Base-by-base conservation (phyloP, 1,140 invertebrate genomes). In the Melanaphis sacchari region DNA sequence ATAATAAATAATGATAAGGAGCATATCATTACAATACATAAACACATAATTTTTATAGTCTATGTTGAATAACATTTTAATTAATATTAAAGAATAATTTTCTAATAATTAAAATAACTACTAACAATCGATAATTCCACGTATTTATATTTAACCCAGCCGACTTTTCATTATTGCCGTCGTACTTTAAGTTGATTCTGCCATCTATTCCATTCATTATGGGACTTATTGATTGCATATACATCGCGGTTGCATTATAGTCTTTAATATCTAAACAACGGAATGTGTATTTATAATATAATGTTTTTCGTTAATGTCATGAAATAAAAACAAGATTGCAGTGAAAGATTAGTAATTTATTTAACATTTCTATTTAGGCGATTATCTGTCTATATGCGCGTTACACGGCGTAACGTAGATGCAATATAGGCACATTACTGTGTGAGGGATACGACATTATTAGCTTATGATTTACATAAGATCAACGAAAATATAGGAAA, bases 201-300 rank as follows among this genome's bases (percentile, higher is more conserved):
- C 36, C 18, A 41, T 93, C 81, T 26, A 85, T 84, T 84, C 91
- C 81, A 40, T 7, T 54, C 15, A 4, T 93, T 52, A 93, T 52
- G 21, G 91, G 91, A 85, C 91, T 93, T 26, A 84, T 93, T 1
- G 46, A 38, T 18, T 38, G 18, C 91, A 93, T 84, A 22, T 93
- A 93, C 0, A 40, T 36, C 2, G 91, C 46, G 8, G 76, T 84
- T 31, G 49, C 91, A 31, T 93, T 93, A 36, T 85, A 52, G n/a
- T 93, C 91, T 26, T 49, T 36, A 31, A 93, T n/a, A 38, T 31
- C 81, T 93, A 49, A 31, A 85, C 22, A 90, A 31, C 8, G 18
- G 4, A 66, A 59, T 8, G 7, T 41, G 43, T 54, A 52, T 88
- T 88, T 43, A 59, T 24, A 15, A 59, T n/a, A n/a, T 18, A 76